Evolutionary conservation across 2,797 vertebrate genomes (phyloP), one percentile per base, ranked within the genome.

Genomic region (Phylloscopus collybita): DNA sequence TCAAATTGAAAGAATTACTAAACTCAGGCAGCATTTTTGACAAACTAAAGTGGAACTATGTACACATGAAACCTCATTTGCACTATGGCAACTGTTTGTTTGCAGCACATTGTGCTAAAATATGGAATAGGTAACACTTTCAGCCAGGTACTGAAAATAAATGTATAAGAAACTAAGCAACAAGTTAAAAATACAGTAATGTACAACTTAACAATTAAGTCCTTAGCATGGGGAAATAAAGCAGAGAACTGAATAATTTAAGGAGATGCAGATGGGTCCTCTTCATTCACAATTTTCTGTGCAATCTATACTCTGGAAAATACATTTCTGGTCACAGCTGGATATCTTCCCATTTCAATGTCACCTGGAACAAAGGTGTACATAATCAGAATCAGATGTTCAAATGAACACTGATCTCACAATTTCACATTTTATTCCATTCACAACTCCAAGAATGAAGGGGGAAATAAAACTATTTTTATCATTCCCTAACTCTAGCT

Each of bases 71-170:
- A 97, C 96, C 97, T 97, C 97, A 97, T 98, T 98, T 98, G 97
- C 97, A 98, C 97, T 93, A 97, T 97, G 97, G 98, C 95, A 98
- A 98, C 94, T 97, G 97, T 98, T 97, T 96, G 97, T 97, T 98
- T 98, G 98, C 97, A 98, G 98, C 99, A 99, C 98, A 98, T 98
- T 99, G 98, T 99, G 98, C 98, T 98, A 98, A 98, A 98, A 98
- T 98, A 98, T 97, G 98, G 98, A 97, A 98, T 97, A 98, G 97
- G 97, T 97, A 98, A 98, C 98, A 98, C 98, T 98, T 99, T 98
- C 98, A 98, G 98, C 97, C 97, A 98, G 97, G 97, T 98, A 98
- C 98, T 99, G 98, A 98, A 98, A 98, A 98, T 98, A 98, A 98
- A 98, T 98, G 97, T 96, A 96, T 97, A 98, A 97, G 98, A 98